Evolutionary conservation across 2,113 vertebrate species (phyloP), one percentile per base, ranked within the genome.

Genomic region (Syngnathus typhle): DNA sequence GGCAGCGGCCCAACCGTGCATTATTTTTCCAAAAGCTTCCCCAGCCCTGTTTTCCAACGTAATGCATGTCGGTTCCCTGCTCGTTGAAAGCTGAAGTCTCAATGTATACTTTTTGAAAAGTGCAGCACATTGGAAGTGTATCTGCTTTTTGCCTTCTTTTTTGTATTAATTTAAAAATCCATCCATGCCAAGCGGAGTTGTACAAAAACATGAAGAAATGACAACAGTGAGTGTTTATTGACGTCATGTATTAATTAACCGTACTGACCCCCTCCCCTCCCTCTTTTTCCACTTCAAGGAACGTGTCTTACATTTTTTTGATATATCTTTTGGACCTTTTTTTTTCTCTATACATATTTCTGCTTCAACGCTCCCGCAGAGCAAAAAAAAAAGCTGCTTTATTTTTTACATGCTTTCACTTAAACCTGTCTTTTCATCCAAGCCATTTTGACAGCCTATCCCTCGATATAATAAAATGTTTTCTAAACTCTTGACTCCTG

Each of bases 371-470:
- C 92, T 93, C 93, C 94, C 90, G 89, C 89, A 88, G 90, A 91
- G 88, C 84, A 89, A 90, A 92, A 70, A 92, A 70, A 85, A 90
- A 36, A 89, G 88, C 88, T 88, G 87, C 90, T 93, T 91, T 90
- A 89, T 93, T 93, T 93, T 93, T 92, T 91, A 90, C 89, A 89
- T 88, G 87, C 87, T 90, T 88, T 86, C 84, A 88, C 91, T 91
- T 87, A 78, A 87, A 85, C 81, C 88, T 88, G 89, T 91, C 92
- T 93, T 91, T 93, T 94, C 92, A 94, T 95, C 85, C 77, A 90
- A 92, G 92, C 92, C 92, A 93, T 94, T 93, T 94, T 94, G 91
- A 93, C 92, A 90, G 91, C 92, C 93, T 91, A 91, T 93, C 93
- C 91, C 92, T 93, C 93, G 91, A 91, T 92, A 85, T 86, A 93